Conservation (phyloP, 2,113 vertebrate species). For the Microtus oregoni region DNA sequence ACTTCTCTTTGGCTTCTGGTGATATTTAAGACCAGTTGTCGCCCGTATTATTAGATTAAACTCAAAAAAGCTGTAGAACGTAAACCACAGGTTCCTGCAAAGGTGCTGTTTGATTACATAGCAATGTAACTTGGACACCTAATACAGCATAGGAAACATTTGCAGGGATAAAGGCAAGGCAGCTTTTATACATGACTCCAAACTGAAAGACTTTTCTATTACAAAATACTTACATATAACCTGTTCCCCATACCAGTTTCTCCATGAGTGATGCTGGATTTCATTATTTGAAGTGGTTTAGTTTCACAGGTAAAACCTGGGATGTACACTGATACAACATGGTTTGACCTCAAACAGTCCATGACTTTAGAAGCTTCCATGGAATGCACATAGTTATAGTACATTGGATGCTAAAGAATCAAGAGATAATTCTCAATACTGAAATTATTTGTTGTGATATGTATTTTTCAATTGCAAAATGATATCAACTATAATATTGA, state of each 20-base stretch:
- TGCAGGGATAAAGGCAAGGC: background rate
- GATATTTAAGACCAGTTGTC: slow-evolving; percentile 55
- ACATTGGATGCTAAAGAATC: background rate
- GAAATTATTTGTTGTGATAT: background rate
- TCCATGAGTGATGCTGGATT: slow-evolving; percentile 6
- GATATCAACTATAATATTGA: background rate
- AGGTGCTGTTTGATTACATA: background rate
- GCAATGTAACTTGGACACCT: background rate
- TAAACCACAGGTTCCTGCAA: background rate
- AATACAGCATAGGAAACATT: background rate
- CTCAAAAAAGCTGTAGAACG: background rate
- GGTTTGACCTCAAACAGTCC: background rate
- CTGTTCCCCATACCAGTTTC: background rate
- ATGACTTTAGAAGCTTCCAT: background rate
- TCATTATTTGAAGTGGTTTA: background rate
- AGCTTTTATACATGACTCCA: background rate
- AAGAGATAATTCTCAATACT: background rate
- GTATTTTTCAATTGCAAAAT: background rate
- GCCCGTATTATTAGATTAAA: background rate
- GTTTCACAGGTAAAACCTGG: slow-evolving; percentile 25
- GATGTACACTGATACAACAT: background rate
- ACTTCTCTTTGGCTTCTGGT: slow-evolving; percentile 68
- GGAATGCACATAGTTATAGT: background rate
- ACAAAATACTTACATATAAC: background rate
- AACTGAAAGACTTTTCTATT: background rate